phyloP scores from a whole-genome alignment of 1,140 invertebrate genomes.

The Agrilus planipennis region DNA sequence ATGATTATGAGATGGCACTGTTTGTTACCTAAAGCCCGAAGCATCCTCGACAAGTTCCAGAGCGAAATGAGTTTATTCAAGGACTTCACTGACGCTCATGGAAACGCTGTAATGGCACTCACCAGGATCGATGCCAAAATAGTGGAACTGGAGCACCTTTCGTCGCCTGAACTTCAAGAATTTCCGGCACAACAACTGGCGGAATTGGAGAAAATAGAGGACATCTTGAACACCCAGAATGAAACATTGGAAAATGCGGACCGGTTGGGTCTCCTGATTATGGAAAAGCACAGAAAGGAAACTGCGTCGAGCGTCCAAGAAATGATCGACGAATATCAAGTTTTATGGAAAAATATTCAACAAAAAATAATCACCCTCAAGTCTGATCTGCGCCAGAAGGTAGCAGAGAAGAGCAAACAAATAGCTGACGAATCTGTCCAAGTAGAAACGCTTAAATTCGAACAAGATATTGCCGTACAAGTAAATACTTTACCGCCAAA shows the following conservation, averaged over 20 bases:
- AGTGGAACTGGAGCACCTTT: slow-evolving; percentile 53
- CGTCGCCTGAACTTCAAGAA: slow-evolving; percentile 33
- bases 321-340: slow-evolving; percentile 56
- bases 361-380: slow-evolving; percentile 39
- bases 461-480: slow-evolving; percentile 62
- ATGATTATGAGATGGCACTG: slow-evolving; percentile 47
- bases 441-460: slow-evolving; percentile 62
- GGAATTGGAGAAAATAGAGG: slow-evolving; percentile 41
- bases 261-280: slow-evolving; percentile 44
- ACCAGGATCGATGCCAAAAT: slow-evolving; percentile 56
- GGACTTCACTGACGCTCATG: slow-evolving; percentile 56
- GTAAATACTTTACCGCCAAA: slow-evolving; percentile 56
- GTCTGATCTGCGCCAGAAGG: slow-evolving; percentile 33
- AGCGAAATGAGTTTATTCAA: slow-evolving; percentile 44
- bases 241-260: slow-evolving; percentile 43
- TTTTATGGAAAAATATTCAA: slow-evolving; percentile 50
- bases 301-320: slow-evolving; percentile 45
- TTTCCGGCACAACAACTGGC: slow-evolving; percentile 33
- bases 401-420: slow-evolving; percentile 29
- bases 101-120: slow-evolving; percentile 53
- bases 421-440: slow-evolving; percentile 50
- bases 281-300: slow-evolving; percentile 40
- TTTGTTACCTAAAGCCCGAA: slow-evolving; percentile 37
- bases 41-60: slow-evolving; percentile 35
- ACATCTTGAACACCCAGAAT: slow-evolving; percentile 42